Percentiles rank a stretch among this genome's conserved stretches.
Conservation (phyloP, 2,797 vertebrate species). For the Sylvia borin region DNA sequence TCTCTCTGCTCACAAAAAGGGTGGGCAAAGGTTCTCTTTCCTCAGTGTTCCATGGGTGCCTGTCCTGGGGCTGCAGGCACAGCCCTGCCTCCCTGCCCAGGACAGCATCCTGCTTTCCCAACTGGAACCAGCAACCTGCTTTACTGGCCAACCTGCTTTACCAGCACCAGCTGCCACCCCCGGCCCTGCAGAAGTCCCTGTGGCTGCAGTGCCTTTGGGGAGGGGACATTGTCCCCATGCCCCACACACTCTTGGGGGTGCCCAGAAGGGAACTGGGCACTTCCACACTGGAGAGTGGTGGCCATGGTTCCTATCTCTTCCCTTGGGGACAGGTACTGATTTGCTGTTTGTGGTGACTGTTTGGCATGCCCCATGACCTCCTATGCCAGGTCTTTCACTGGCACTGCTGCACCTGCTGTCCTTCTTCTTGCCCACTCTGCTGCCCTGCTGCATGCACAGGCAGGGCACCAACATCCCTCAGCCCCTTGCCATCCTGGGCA, state of each 20-base stretch:
- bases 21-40: not conserved
- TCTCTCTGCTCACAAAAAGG: not conserved
- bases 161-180: not conserved
- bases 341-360: not conserved
- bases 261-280: not conserved
- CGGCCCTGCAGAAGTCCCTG: accelerated
- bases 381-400: not conserved
- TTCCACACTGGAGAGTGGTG: not conserved
- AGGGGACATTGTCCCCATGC: not conserved
- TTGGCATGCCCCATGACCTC: not conserved
- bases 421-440: not conserved
- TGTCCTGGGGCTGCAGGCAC: not conserved
- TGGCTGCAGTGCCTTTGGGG: not conserved
- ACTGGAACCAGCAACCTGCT: not conserved
- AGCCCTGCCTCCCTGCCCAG: not conserved
- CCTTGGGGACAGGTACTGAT: not conserved
- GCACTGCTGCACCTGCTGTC: not conserved
- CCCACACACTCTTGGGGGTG: not conserved
- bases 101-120: not conserved
- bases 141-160: not conserved
- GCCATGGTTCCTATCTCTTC: not conserved
- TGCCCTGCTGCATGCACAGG: not conserved
- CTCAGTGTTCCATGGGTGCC: not conserved
- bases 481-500: not conserved
- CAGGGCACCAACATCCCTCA: not conserved